Base-by-base conservation (phyloP, 2,888 invertebrate genomes). In the Andrena hattorfiana region DNA sequence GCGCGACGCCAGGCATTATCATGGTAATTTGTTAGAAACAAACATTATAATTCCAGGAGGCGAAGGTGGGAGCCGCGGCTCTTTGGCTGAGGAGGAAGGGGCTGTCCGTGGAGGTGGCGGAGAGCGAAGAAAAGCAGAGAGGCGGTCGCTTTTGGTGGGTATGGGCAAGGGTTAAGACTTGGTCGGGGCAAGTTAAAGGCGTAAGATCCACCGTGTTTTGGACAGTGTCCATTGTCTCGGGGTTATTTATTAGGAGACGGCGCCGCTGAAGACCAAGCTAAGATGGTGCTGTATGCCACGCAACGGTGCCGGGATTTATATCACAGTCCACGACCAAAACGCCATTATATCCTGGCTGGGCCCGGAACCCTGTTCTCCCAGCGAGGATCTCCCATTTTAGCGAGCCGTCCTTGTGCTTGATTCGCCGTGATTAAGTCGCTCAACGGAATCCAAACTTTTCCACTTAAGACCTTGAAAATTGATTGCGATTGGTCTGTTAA, bases 1-100 rank as follows among this genome's bases (percentile, higher is more conserved):
- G 81, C 85, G 91, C 90, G 86, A 89, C 89, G 89, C 89, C 87
- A 83, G 85, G 92, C 90, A 94, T 94, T 94, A 94, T 94, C 93
- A 94, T 94, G 94, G 92, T 94, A 94, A 94, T 94, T 94, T 93
- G 94, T 94, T 94, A 93, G 93, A 93, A 94, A 94, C 94, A 94
- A 94, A 94, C 93, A 93, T 94, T 92, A 94, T 93, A 93, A 94
- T 93, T 93, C 90, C 90, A 83, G 76, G 88, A 75, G 69, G 84
- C 79, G 73, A 68, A 67, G 78, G 83, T 83, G 70, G 51, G 35
- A 48, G 42, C 26, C 28, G 66, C 23, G 73, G 83, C 74, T 67
- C 54, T 83, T 76, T 72, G 74, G 66, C 35, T 28, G 49, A 48
- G 64, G 66, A 81, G 81, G 76, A 81, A 84, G 81, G 56, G 62